Conservation (phyloP, 2,113 vertebrate genomes). For the Erythrocercus mccallii region DNA sequence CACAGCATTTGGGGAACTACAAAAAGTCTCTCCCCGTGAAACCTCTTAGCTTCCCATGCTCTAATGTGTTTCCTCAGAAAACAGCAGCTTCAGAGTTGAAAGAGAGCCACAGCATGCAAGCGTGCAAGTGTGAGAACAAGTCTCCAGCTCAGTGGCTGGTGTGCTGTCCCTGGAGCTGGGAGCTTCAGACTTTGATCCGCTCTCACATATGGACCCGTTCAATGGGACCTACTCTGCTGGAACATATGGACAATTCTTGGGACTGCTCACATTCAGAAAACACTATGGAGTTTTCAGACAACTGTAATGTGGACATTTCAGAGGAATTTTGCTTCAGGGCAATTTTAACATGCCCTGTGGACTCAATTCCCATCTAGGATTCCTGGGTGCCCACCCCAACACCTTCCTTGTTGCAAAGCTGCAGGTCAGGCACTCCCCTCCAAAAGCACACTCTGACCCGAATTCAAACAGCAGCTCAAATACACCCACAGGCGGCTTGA, state of each 20-base stretch:
- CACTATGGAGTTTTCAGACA: background rate
- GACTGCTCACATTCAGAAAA: background rate
- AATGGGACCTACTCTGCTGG: background rate
- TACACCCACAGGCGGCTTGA: background rate
- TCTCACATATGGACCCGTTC: rapidly evolving
- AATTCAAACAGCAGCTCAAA: background rate
- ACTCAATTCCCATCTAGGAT: background rate
- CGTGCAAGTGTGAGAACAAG: background rate
- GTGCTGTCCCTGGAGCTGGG: background rate
- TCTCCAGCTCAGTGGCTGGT: background rate
- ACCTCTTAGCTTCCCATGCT: background rate
- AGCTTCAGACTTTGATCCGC: rapidly evolving
- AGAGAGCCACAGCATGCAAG: background rate
- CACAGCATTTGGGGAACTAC: background rate
- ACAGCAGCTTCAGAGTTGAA: background rate
- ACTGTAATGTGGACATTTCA: background rate
- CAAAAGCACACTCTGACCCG: background rate
- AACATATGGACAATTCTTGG: rapidly evolving
- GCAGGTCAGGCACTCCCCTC: background rate
- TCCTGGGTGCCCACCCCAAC: background rate
- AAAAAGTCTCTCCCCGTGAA: background rate
- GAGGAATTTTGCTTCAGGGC: background rate
- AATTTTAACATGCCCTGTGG: background rate
- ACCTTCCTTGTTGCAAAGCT: background rate
- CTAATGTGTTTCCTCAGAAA: background rate